Percentiles rank a stretch among this genome's conserved stretches.
Evolutionary conservation across 2,113 vertebrate genomes (phyloP).

Genomic region (human): DNA sequence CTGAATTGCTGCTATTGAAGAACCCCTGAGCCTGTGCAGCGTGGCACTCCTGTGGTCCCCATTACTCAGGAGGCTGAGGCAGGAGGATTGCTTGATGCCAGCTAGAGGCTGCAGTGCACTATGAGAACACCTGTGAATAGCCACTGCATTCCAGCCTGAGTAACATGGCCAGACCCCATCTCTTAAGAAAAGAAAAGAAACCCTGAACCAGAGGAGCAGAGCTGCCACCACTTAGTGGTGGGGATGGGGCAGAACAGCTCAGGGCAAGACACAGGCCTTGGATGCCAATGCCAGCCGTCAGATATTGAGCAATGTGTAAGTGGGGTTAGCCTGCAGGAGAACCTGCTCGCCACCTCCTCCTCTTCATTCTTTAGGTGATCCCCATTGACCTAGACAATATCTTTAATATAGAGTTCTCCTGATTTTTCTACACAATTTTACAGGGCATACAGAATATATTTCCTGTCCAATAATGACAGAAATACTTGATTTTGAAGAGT

Average conservation of each 20-base stretch:
- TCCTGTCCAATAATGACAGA: not conserved
- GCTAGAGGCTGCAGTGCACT: not conserved
- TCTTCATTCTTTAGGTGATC: constrained; percentile 66
- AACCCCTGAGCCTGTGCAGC: constrained; percentile 26
- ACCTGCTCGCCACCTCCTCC: constrained; percentile 56
- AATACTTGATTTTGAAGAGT: constrained; percentile 56
- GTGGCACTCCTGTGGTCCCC: not conserved
- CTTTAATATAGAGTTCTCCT: constrained; percentile 68
- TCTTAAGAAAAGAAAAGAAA: constrained; percentile 25
- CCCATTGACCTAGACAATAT: constrained; percentile 65
- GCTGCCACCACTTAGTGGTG: not conserved
- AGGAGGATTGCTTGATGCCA: not conserved
- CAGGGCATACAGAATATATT: not conserved
- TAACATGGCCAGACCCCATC: not conserved
- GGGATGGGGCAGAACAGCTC: constrained; percentile 54
- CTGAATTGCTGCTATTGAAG: constrained; percentile 60
- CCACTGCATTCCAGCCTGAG: not conserved
- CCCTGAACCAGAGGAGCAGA: constrained; percentile 59
- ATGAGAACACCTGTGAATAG: not conserved
- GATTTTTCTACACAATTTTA: constrained; percentile 65
- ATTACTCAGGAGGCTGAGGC: not conserved
- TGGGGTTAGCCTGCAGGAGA: constrained; percentile 76
- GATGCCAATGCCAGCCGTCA: constrained; percentile 71
- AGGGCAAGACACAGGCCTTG: constrained; percentile 71
- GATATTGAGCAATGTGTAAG: constrained; percentile 64